Base-by-base conservation (phyloP, 1,140 invertebrate species). In the Hycleus cichorii region DNA sequence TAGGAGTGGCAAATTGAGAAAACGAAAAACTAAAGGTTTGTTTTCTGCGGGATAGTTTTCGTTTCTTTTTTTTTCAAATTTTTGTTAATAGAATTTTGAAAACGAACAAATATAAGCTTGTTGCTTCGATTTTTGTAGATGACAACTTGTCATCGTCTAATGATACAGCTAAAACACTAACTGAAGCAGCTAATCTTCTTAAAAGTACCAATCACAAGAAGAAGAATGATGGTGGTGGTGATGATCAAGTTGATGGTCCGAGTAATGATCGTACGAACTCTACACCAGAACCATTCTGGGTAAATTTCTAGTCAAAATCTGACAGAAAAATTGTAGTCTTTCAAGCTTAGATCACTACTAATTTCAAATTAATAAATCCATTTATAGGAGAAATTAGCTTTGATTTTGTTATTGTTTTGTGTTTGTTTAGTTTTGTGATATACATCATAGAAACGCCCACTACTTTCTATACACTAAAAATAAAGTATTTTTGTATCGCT, bases 221-320 rank as follows among this genome's bases (percentile, higher is more conserved):
- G 45, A 44, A 54, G 49, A 52, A 39, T 43, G 39, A n/a, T 39
- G 12, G 12, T 12, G 45, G 49, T 18, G 45, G n/a, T 25, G 47
- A 58, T 27, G 38, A 1, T 25, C 44, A 18, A 18, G 18, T 18
- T 38, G 25, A 54, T 50, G 55, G 59, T 54, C 58, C 52, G 27
- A 60, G 62, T 55, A 57, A 42, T 39, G 58, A 57, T 51, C 39
- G 39, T 11, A 59, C 47, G 26, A 49, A 51, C 32, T 64, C 64
- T 57, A 44, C 59, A 11, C 60, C 59, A 62, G 68, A 68, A 50
- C 68, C 68, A 26, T 69, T 69, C 60, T 69, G 68, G 68, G 68
- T 69, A 69, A 69, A 68, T 57, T 39, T 38, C 27, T 64, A 48
- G 7, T 32, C 7, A 32, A 7, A 32, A 51, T 40, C 24, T 11